These are phyloP conservation scores for Saccopteryx leptura DNA, from an alignment of 2,113 vertebrate genomes.

Conservation along the genomic window DNA sequence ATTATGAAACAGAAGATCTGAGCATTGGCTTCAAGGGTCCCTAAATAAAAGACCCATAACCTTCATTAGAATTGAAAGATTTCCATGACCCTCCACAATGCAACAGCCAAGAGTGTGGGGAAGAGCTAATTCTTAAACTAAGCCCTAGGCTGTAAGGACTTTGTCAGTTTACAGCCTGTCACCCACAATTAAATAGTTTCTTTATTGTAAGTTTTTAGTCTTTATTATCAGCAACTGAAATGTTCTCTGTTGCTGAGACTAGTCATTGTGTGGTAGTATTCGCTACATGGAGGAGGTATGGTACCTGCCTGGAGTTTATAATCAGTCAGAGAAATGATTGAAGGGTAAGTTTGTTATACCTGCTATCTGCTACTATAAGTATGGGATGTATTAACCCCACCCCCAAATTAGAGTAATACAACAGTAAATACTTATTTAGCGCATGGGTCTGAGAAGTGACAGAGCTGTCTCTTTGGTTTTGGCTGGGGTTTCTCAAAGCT, in stretches of 20 bases:
- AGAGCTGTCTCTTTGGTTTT: background rate
- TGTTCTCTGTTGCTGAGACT: background rate
- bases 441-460: background rate
- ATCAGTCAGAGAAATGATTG: background rate
- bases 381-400: background rate
- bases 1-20: background rate
- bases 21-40: background rate
- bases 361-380: background rate
- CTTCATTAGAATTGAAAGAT: background rate
- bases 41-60: background rate
- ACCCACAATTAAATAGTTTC: background rate
- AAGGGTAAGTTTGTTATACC: background rate
- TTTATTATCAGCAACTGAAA: background rate
- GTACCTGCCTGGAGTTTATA: background rate
- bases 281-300: background rate
- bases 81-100: background rate
- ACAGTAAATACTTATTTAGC: background rate
- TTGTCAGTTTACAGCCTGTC: no score
- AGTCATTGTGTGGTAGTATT: background rate
- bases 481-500: background rate
- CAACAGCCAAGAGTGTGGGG: no score
- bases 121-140: no score
- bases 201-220: background rate
- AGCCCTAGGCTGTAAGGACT: no score
- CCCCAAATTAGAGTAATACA: background rate